phyloP scores from a whole-genome alignment of 2,113 vertebrate genomes.

The Microcebus lehilahytsara region DNA sequence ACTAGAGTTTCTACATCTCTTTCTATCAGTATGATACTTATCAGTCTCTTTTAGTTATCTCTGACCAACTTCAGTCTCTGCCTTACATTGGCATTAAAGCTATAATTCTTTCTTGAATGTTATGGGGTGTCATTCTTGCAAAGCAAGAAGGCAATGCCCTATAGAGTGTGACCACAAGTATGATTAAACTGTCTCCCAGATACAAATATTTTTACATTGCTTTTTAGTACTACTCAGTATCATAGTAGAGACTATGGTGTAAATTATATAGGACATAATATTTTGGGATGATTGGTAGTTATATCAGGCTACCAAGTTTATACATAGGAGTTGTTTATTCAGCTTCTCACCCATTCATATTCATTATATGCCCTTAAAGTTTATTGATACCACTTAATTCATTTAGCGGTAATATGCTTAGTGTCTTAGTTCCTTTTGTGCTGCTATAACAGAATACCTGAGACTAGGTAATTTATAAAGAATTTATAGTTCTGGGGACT shows the following conservation, averaged over 20 bases:
- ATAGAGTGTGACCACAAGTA: not conserved
- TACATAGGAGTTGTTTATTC: not conserved
- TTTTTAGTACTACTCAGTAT: not conserved
- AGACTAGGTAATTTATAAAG: not conserved
- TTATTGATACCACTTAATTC: not conserved
- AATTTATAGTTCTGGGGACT: not conserved
- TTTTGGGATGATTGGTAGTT: not conserved
- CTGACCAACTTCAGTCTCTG: not conserved
- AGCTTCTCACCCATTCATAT: not conserved
- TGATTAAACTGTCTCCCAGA: not conserved
- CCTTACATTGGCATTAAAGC: not conserved
- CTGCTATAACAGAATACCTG: not conserved
- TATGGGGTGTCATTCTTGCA: not conserved
- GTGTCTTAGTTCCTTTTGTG: not conserved
- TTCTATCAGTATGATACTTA: not conserved
- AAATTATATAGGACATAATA: not conserved
- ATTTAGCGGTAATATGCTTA: not conserved
- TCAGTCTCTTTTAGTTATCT: not conserved
- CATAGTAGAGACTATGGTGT: not conserved
- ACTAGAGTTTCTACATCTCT: not conserved
- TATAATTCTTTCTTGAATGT: slow-evolving; percentile 13
- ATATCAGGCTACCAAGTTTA: not conserved
- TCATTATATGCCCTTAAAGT: not conserved
- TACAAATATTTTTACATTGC: not conserved
- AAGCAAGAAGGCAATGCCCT: not conserved